Evolutionary conservation across 2,888 invertebrate genomes (phyloP).

Genomic region (Pocota personata): DNA sequence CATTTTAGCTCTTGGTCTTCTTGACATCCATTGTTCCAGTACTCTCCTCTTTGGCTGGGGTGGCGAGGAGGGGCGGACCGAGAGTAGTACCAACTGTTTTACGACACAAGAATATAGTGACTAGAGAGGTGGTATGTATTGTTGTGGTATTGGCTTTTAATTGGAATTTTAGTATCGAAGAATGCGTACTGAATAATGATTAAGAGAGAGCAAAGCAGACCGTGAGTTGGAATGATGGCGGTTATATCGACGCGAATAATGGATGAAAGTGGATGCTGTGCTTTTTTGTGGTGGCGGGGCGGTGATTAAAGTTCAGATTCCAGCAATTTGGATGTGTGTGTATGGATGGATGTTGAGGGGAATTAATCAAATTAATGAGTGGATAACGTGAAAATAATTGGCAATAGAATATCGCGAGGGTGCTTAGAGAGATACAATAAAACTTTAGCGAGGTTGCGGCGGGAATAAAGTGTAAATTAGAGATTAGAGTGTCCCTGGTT

Average conservation of each 20-base stretch:
- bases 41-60: background rate
- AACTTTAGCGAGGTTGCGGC: slow-evolving; percentile 27
- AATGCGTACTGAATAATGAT: slow-evolving; percentile 69
- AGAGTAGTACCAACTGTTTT: slow-evolving; percentile 14
- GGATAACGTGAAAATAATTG: slow-evolving; percentile 68
- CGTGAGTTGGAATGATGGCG: background rate
- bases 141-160: slow-evolving; percentile 72
- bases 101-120: slow-evolving; percentile 17
- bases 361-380: slow-evolving; percentile 69
- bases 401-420: slow-evolving; percentile 30
- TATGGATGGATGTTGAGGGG: background rate
- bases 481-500: slow-evolving; percentile 52
- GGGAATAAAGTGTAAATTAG: slow-evolving; percentile 60
- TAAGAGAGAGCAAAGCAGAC: slow-evolving; percentile 32
- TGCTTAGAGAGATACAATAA: slow-evolving; percentile 22
- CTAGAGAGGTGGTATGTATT: background rate
- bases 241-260: slow-evolving; percentile 15
- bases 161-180: slow-evolving; percentile 70
- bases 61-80: no score
- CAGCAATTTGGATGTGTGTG: background rate
- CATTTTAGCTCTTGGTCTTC: slow-evolving; percentile 27
- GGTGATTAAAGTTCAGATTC: slow-evolving; percentile 55
- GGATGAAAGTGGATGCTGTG: slow-evolving; percentile 36
- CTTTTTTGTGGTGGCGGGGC: slow-evolving; percentile 5
- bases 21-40: slow-evolving; percentile 24